Conservation (phyloP, 2,797 vertebrate genomes). For the Chelmon rostratus region DNA sequence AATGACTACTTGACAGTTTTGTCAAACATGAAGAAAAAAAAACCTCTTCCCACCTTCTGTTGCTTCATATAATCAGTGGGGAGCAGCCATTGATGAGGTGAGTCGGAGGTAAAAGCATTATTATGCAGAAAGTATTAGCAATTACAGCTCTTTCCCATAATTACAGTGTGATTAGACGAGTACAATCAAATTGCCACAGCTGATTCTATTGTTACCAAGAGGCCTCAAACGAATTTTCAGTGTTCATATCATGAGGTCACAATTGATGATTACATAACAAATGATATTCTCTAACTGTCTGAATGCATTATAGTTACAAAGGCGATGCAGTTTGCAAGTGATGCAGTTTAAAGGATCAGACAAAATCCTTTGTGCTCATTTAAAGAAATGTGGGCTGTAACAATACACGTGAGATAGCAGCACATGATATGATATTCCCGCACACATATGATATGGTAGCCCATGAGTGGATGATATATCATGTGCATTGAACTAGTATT, state of each 20-base stretch:
- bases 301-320: conserved; percentile 19
- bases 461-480: conserved; percentile 14
- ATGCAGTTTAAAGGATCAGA: conserved; percentile 17
- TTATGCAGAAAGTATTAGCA: conserved; percentile 36
- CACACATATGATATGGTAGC: neutral
- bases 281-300: conserved; percentile 21
- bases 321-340: conserved; percentile 1
- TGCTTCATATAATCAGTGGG: conserved; percentile 17
- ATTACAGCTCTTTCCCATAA: conserved; percentile 21
- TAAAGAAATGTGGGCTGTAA: neutral
- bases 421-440: neutral
- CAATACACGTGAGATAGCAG: neutral
- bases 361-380: conserved; percentile 13
- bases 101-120: conserved; percentile 47
- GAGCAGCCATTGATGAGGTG: conserved; percentile 20
- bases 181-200: conserved; percentile 37
- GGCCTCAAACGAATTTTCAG: neutral
- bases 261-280: conserved; percentile 35
- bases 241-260: neutral
- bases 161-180: conserved; percentile 32
- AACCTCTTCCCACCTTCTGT: neutral
- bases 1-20: conserved; percentile 20
- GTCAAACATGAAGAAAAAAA: conserved; percentile 15
- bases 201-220: conserved; percentile 31
- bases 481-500: conserved; percentile 25